Evolutionary conservation across 2,888 invertebrate genomes (phyloP).

Genomic region (Agrotis ipsilon): DNA sequence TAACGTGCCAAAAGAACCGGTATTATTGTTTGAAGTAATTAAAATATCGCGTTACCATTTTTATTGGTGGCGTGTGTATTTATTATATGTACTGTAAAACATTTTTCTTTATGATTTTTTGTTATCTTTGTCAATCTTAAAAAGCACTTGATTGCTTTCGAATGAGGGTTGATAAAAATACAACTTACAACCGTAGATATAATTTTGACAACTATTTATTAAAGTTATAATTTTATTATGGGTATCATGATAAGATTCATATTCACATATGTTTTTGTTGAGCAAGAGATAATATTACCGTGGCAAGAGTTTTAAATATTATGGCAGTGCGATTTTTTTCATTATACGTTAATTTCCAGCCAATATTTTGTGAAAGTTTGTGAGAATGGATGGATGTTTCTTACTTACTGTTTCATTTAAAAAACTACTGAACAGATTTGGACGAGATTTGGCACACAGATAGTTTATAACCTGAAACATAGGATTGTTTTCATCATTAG

Average conservation of each 20-base stretch:
- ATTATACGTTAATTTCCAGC: background rate
- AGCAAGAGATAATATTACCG: no score
- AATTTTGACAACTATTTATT: slow-evolving; percentile 12
- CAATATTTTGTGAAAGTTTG: no score
- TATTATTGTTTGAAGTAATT: slow-evolving; percentile 40
- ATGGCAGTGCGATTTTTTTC: background rate
- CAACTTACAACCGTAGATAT: background rate
- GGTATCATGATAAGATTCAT: slow-evolving; percentile 21
- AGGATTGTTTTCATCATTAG: no score
- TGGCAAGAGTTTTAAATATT: background rate
- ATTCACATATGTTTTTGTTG: slow-evolving; percentile 16
- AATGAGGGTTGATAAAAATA: background rate
- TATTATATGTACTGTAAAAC: slow-evolving; percentile 22
- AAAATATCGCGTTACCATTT: slow-evolving; percentile 37
- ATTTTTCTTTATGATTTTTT: slow-evolving; percentile 3
- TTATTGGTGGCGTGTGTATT: slow-evolving; percentile 29
- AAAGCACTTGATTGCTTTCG: slow-evolving; percentile 11
- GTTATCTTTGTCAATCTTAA: slow-evolving; percentile 15
- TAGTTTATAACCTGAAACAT: no score
- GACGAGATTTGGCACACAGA: no score
- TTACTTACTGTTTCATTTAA: no score
- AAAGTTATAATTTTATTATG: slow-evolving; percentile 26
- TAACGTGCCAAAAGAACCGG: slow-evolving; percentile 33
- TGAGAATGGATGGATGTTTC: no score
- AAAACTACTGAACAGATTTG: no score